Base-by-base conservation (phyloP, 2,113 vertebrate species). In the Archilochus colubris region DNA sequence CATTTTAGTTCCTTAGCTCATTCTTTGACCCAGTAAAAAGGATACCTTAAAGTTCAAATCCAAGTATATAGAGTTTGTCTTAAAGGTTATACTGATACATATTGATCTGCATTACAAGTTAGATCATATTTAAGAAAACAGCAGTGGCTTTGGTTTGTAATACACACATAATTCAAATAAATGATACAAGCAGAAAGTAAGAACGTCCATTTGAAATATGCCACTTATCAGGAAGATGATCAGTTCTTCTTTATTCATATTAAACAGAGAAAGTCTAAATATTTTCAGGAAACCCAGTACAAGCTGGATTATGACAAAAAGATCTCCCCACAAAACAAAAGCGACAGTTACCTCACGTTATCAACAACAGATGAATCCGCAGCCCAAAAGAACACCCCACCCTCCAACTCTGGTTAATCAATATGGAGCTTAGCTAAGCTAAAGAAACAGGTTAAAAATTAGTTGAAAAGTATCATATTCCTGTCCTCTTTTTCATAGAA, bases 11-110 rank as follows among this genome's bases (percentile, higher is more conserved):
- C 9, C 58, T 87, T n/a, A 51, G 33, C 19, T 88, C 19, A 2
- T 48, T 82, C 51, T 82, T 82, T 89, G 43, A 79, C 10, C 3
- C 23, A 58, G 10, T 64, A 84, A 73, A 91, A 92, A 81, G 31
- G 6, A 86, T 70, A 63, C 30, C 43, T 85, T 77, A 74, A 94
- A 91, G 85, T 91, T 93, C 85, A 94, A 94, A 88, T 48, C 12
- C 72, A 89, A 48, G 83, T 44, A 73, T 30, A 76, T n/a, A 43
- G 44, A 76, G 27, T 67, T 89, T 80, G 5, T 9, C 73, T 68
- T 77, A 88, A 94, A 93, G 57, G 88, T 94, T 89, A 78, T 77
- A 94, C 77, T 86, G 91, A 74, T 64, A 81, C 25, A 36, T 68
- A 94, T 89, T 61, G 64, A 91, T 94, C 82, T 75, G 33, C 68